Base-by-base conservation (phyloP, 2,797 vertebrate genomes). In the Phylloscopus collybita region DNA sequence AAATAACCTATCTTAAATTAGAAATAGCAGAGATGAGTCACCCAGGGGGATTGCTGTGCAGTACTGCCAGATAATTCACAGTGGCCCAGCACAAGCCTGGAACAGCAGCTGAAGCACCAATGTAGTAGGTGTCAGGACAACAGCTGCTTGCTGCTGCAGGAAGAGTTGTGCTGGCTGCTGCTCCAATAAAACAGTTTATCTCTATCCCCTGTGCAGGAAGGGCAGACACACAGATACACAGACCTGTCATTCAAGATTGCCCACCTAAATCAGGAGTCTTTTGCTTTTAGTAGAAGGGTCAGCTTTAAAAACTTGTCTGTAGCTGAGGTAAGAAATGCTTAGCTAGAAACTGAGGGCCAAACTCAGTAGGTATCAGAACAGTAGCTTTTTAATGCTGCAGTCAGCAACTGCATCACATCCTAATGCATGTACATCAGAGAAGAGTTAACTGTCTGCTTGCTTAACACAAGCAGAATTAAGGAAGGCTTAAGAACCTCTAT, bases 21-120 rank as follows among this genome's bases (percentile, higher is more conserved):
- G 85, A 94, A 86, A 86, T 47, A 91, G 40, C 38, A 75, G 40
- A 64, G 62, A 56, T 90, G 86, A 93, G 80, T 96, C 82, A 88
- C 44, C 57, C 36, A 53, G 67, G 42, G 25, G 83, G 38, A 57
- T 22, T 50, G 80, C 82, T 91, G 49, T 73, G 65, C 69, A 22
- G 50, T 50, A 15, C 44, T 13, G 44, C 83, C 88, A 81, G 57
- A 59, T 56, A 92, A 65, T 70, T 81, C 30, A 2, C 74, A 32
- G 57, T 61, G 78, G 51, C 50, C 90, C 50, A 71, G 51, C n/a
- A 42, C 19, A 53, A 94, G 70, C 44, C 86, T 86, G 78, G 85
- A 93, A 90, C 30, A 95, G 82, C 90, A 91, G 61, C 86, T 95
- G 86, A 89, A 93, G 71, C 60, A 79, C 32, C 64, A 66, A 2